Conservation (phyloP, 2,888 invertebrate species). For the Spodoptera exigua region DNA sequence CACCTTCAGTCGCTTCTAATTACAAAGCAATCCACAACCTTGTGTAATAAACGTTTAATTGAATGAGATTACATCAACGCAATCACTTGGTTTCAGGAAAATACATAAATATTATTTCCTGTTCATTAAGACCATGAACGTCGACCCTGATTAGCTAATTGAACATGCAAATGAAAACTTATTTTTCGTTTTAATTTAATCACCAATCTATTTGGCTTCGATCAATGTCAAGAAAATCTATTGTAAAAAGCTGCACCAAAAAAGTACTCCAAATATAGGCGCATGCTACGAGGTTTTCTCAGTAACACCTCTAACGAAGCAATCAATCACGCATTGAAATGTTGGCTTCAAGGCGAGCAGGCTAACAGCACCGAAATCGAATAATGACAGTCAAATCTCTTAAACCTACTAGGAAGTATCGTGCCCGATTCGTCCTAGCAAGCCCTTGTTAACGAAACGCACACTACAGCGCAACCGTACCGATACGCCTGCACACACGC, state of each 20-base stretch:
- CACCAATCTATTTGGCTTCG: no score
- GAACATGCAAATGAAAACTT: conserved; percentile 22
- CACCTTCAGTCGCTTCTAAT: not conserved
- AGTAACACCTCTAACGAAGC: conserved; percentile 43
- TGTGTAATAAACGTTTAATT: conserved; percentile 23
- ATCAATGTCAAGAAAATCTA: conserved; percentile 36
- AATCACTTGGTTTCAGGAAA: conserved; percentile 49
- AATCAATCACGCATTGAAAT: conserved; percentile 59
- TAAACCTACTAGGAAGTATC: conserved; percentile 82
- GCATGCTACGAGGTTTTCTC: conserved; percentile 51
- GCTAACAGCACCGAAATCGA: conserved; percentile 74
- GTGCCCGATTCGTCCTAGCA: conserved; percentile 82
- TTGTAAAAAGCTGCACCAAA: conserved; percentile 45
- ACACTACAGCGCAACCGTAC: conserved; percentile 53
- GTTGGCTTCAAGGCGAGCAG: conserved; percentile 80
- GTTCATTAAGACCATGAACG: conserved; percentile 32
- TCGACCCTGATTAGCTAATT: conserved; percentile 36
- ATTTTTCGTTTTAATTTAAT: no score
- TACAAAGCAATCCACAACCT: conserved; percentile 10
- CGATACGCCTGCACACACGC: conserved; percentile 48
- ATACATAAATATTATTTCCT: conserved; percentile 45
- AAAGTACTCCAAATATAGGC: conserved; percentile 51
- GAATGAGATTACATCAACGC: conserved; percentile 41
- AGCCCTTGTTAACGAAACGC: conserved; percentile 71
- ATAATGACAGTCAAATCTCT: conserved; percentile 79